These are phyloP conservation scores for Semnornis frantzii DNA, from an alignment of 2,113 vertebrate species.

Conservation along the genomic window DNA sequence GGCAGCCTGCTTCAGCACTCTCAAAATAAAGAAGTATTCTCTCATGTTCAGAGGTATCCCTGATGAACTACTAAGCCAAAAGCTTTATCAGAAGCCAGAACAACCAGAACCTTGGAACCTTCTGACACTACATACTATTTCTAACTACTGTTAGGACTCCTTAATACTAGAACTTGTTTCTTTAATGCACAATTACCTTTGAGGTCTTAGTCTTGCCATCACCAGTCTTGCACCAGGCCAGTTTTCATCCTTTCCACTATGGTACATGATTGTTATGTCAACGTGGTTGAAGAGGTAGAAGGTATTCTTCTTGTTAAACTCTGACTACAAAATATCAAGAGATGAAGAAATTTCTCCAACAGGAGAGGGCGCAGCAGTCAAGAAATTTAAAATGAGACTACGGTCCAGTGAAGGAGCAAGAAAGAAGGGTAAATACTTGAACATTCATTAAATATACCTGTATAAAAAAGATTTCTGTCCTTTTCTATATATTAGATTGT, in stretches of 20 bases:
- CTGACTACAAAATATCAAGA: slow-evolving; percentile 72
- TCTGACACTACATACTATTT: not conserved
- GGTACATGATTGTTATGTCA: slow-evolving; percentile 89
- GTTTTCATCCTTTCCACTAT: slow-evolving; percentile 76
- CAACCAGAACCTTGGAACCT: not conserved
- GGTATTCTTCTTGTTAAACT: slow-evolving; percentile 89
- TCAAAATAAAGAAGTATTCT: too few relatives aligned
- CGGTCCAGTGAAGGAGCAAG: not conserved
- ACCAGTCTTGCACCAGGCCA: slow-evolving; percentile 83
- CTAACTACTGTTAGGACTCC: not conserved
- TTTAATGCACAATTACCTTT: slow-evolving; percentile 77
- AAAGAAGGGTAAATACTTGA: not conserved
- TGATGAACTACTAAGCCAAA: not conserved
- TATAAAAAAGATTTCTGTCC: not conserved
- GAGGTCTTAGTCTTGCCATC: slow-evolving; percentile 84
- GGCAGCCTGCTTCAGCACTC: too few relatives aligned
- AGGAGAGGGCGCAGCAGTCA: slow-evolving; percentile 36
- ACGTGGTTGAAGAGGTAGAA: slow-evolving; percentile 92
- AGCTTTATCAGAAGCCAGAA: not conserved
- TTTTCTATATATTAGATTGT: not conserved
- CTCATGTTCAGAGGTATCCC: too few relatives aligned
- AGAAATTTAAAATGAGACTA: not conserved
- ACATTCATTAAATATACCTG: not conserved
- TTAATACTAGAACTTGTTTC: not conserved
- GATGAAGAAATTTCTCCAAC: slow-evolving; percentile 26